These are phyloP conservation scores for Hippoglossus hippoglossus DNA, from an alignment of 2,797 vertebrate species.

Conservation along the genomic window DNA sequence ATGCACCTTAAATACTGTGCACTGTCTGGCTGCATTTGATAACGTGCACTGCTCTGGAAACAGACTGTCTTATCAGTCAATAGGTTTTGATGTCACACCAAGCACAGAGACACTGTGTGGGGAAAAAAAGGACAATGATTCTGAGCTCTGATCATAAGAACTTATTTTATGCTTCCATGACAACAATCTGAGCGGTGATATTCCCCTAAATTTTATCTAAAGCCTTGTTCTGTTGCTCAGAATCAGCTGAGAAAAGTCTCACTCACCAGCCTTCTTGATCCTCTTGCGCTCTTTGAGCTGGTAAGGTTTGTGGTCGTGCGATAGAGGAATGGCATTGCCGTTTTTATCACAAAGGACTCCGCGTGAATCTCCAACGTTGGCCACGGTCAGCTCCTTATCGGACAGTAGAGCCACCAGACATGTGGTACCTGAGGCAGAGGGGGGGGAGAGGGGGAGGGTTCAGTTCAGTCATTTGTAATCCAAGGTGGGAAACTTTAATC, in stretches of 20 bases:
- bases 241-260: slow-evolving; percentile 13
- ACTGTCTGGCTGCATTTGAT: slow-evolving; percentile 59
- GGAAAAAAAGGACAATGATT: slow-evolving; percentile 21
- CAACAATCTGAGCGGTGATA: slow-evolving; percentile 42
- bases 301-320: slow-evolving; percentile 99
- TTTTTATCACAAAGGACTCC: slow-evolving; percentile 98
- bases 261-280: slow-evolving; percentile 98
- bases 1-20: slow-evolving; percentile 58
- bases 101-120: slow-evolving; percentile 28
- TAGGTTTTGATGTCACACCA: slow-evolving; percentile 49
- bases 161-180: slow-evolving; percentile 33
- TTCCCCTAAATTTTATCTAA: slow-evolving; percentile 35
- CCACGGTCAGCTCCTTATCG: slow-evolving; percentile 95
- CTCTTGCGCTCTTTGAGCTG: slow-evolving; percentile 98
- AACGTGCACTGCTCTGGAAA: slow-evolving; percentile 38
- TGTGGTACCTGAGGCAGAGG: slow-evolving; percentile 79
- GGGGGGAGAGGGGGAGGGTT: neutral
- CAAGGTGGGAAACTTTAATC: no score
- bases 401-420: slow-evolving; percentile 95
- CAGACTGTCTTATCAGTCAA: slow-evolving; percentile 46
- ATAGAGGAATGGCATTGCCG: slow-evolving; percentile 95
- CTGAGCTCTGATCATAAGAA: slow-evolving; percentile 49
- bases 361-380: slow-evolving; percentile 96
- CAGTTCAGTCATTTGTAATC: no score
- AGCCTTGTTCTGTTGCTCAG: slow-evolving; percentile 21